These are phyloP conservation scores for Pica pica DNA, from an alignment of 2,113 vertebrate genomes.

Conservation along the genomic window DNA sequence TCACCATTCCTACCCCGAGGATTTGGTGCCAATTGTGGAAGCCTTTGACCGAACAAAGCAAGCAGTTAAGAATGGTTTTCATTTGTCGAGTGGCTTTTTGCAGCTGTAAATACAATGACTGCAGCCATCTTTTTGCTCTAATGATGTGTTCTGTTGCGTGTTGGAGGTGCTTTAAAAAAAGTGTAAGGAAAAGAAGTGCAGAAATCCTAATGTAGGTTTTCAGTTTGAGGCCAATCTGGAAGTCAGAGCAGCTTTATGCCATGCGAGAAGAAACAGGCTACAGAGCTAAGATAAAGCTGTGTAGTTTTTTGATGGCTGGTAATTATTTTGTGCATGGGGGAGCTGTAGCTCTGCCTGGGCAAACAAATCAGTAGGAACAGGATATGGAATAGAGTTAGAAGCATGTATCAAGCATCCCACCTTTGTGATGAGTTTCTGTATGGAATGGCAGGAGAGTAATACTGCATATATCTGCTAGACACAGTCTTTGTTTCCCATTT, in stretches of 20 bases:
- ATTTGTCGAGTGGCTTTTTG: not conserved
- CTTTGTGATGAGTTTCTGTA: not conserved
- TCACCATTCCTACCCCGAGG: not conserved
- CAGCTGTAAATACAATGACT: not conserved
- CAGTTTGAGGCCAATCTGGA: not conserved
- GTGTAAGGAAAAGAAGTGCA: not conserved
- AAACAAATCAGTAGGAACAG: not conserved
- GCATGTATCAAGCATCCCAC: not conserved
- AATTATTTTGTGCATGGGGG: not conserved
- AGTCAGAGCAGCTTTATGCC: constrained; percentile 26
- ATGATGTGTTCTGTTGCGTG: not conserved
- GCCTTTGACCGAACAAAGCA: not conserved
- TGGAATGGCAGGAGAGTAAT: not conserved
- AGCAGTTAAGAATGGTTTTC: not conserved
- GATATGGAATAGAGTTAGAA: not conserved
- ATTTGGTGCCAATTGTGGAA: not conserved
- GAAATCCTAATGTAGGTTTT: not conserved
- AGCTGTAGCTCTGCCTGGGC: not conserved
- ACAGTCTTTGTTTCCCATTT: constrained; percentile 32
- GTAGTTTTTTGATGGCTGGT: not conserved
- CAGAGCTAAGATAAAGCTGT: constrained; percentile 42
- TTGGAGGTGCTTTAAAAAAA: not conserved
- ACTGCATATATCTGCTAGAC: not conserved
- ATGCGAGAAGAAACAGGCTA: constrained; percentile 51
- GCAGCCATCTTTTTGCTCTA: not conserved